A percentile compares a stretch with the other conserved stretches of the same genome.
These are phyloP conservation scores for Hypocryptadius cinnamomeus DNA, from an alignment of 2,113 vertebrate genomes.

Conservation along the genomic window DNA sequence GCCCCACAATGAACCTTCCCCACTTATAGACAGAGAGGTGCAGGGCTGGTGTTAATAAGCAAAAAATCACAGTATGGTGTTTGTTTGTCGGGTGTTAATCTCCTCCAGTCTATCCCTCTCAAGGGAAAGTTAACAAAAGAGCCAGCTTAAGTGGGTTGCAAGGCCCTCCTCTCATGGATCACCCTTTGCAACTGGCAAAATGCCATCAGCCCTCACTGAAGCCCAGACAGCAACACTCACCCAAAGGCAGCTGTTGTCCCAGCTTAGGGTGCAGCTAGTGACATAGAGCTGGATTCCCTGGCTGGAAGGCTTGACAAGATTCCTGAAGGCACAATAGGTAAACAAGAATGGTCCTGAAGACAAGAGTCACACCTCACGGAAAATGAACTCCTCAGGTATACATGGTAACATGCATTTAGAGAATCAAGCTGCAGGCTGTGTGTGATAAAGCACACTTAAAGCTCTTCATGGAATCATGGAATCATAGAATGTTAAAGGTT, in stretches of 20 bases:
- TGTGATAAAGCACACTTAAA: background rate
- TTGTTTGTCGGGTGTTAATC: background rate
- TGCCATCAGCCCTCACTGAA: background rate
- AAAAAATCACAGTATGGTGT: background rate
- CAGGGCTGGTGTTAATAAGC: background rate
- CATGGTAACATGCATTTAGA: background rate
- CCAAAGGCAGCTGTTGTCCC: background rate
- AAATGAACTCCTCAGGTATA: background rate
- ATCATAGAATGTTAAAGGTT: background rate
- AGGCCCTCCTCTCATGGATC: background rate
- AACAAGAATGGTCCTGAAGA: background rate
- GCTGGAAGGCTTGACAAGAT: background rate
- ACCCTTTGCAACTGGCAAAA: background rate
- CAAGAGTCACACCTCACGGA: background rate
- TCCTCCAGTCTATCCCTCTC: background rate
- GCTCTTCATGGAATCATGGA: background rate
- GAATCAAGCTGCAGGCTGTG: background rate
- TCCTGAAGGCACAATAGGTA: fast-evolving
- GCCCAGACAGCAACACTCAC: background rate
- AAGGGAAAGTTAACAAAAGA: background rate
- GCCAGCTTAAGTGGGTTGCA: background rate
- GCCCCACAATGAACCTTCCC: background rate
- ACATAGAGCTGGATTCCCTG: background rate
- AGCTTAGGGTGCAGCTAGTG: background rate
- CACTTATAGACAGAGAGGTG: background rate